Evolutionary conservation across 2,113 vertebrate species (phyloP).

Genomic region (Holacanthus passer): DNA sequence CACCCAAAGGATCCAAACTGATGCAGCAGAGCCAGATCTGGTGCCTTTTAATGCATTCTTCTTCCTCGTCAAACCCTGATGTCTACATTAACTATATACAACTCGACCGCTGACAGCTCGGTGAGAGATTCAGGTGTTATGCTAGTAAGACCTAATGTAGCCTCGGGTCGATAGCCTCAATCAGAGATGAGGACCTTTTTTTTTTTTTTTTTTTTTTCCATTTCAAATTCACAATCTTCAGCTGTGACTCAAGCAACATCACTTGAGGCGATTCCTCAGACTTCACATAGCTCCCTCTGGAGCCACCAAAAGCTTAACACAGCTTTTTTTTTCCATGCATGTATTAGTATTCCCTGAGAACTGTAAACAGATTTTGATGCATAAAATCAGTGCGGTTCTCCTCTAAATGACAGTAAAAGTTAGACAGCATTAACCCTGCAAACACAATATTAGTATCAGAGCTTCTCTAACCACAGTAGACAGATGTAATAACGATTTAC

Average conservation of each 20-base stretch:
- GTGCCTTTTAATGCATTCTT: not conserved
- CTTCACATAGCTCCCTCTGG: too few species aligned
- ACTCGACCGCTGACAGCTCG: not conserved
- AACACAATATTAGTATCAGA: not conserved
- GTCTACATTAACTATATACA: not conserved
- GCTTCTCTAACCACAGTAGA: not conserved
- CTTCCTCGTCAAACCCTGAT: not conserved
- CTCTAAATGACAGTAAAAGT: not conserved
- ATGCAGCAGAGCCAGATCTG: not conserved
- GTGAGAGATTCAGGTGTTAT: not conserved
- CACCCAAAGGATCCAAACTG: not conserved
- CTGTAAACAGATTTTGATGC: not conserved
- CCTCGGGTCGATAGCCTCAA: too few species aligned
- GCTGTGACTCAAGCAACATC: too few species aligned
- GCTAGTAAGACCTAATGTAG: not conserved
- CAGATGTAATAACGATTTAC: not conserved
- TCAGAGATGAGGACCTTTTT: too few species aligned
- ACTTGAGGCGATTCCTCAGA: too few species aligned
- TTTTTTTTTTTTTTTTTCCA: too few species aligned
- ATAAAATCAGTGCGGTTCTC: not conserved
- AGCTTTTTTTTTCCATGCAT: not conserved
- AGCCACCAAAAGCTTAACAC: too few species aligned
- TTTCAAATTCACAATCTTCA: too few species aligned
- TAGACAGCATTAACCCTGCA: not conserved
- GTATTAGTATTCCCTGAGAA: not conserved